Base-by-base conservation (phyloP, 2,113 vertebrate genomes). In the Entelurus aequoreus region DNA sequence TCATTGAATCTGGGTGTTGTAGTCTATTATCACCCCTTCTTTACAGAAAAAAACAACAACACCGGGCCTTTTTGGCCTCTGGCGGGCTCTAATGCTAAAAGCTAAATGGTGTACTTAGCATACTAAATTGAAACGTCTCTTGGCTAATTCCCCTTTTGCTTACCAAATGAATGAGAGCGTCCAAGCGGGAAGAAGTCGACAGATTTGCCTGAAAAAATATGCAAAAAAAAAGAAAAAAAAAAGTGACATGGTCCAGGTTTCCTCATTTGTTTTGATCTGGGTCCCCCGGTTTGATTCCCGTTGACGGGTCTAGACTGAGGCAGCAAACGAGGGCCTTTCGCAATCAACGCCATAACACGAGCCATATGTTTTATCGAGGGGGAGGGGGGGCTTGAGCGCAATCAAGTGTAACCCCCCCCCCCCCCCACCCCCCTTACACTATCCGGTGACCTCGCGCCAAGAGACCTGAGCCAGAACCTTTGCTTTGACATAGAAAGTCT, bases 11-110 rank as follows among this genome's bases (percentile, higher is more conserved):
- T 90, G 88, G 82, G 82, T 81, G 87, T 94, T 94, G 93, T 93
- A 93, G 92, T 89, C 90, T 90, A 93, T 93, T 95, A 94, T 93
- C 91, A 90, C 90, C 74, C 63, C 38, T 86, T 91, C 88, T 91
- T 86, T 84, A 81, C 80, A 87, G 79, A 81, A 82, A 84, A 77
- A 85, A 92, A 91, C n/a, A 69, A 28, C 87, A 83, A 90, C 87
- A 83, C 79, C 75, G 75, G 67, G 68, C 76, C 72, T 76, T 85
- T 83, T 81, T 68, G 72, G 75, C 77, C 75, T 75, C 67, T 54
- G 75, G 80, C 74, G 71, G 77, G 77, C 65, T 70, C 71, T 15
- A 63, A 66, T 51, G 65, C 77, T 79, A 79, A 83, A 46, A 66
- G 70, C 81, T 84, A 80, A 88, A 88, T 64, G 77, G 71, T 63